These are phyloP conservation scores for Pseudomyrmex flavicornis DNA, from an alignment of 1,140 invertebrate species.

Conservation along the genomic window DNA sequence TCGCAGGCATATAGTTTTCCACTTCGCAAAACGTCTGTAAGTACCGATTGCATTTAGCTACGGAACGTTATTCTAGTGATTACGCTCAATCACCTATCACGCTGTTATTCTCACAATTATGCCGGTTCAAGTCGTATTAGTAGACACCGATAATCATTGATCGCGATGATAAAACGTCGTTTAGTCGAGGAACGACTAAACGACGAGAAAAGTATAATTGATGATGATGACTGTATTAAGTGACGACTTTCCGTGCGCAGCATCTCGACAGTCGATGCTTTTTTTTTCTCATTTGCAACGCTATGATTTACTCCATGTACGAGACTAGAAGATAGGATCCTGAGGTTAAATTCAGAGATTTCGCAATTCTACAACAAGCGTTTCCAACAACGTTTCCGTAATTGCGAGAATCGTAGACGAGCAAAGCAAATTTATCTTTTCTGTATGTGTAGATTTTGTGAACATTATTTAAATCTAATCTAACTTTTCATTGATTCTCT, in stretches of 20 bases:
- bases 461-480: slow-evolving; percentile 6
- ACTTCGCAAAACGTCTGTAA: slow-evolving; percentile 13
- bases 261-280: slow-evolving; percentile 14
- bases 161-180: too few species aligned
- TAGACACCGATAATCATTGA: slow-evolving; percentile 33
- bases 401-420: neutral
- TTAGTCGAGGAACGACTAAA: neutral
- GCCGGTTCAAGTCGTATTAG: slow-evolving; percentile 17
- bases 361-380: neutral
- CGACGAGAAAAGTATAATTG: slow-evolving; percentile 40
- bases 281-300: neutral
- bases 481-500: neutral
- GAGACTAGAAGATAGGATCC: slow-evolving; percentile 9
- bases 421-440: neutral
- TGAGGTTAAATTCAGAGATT: slow-evolving; percentile 14
- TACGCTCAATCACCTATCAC: slow-evolving; percentile 24
- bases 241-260: slow-evolving; percentile 37
- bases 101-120: slow-evolving; percentile 51
- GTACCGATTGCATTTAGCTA: slow-evolving; percentile 37
- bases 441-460: neutral
- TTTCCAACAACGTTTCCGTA: neutral
- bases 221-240: slow-evolving; percentile 47
- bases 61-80: slow-evolving; percentile 38
- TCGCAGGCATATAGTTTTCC: slow-evolving; percentile 27
- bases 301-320: slow-evolving; percentile 13